Evolutionary conservation across 2,888 invertebrate species (phyloP), one percentile per base, ranked within the genome.

Genomic region (Anorthoa munda): DNA sequence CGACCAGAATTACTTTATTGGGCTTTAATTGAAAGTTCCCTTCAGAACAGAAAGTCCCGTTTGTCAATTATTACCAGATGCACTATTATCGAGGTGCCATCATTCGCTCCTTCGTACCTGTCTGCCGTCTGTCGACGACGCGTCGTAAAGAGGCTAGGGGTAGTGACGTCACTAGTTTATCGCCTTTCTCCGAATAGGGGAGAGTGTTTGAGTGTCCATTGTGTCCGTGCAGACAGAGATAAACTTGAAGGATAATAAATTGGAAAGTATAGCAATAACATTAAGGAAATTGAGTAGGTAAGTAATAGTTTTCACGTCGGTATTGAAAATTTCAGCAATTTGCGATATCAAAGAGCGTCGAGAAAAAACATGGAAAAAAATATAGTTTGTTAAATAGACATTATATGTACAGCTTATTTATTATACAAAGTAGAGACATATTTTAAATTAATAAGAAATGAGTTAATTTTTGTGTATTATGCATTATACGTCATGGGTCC

Each of bases 91-190:
- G 39, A 45, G 4, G 17, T 26, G 3, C 3, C 23, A 51, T 26
- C 45, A 39, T 21, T 2, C 15, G 15, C n/a, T 15, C 50, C 58
- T 26, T 58, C 9, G 48, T 77, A 63, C 56, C 74, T 79, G 79
- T 26, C 23, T 11, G 53, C 31, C 1, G n/a, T 23, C 31, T 21
- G 63, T 45, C 66, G 45, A 50, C 39, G 13, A 45, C 45, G 11
- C 13, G 21, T 73, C 67, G 55, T 65, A 56, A 67, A 65, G 15
- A 48, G 13, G 2, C 31, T 48, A 5, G 31, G 50, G 66, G 51
- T 13, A 5, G 31, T 67, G 79, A 73, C 79, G 67, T 79, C 78
- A 78, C 65, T 5, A 12, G 1, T 21, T 74, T 67, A 67, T 74
- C 4, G 67, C 64, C 45, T 48, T 53, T 45, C 56, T 26, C n/a